Evolutionary conservation across 2,888 invertebrate species (phyloP), one percentile per base, ranked within the genome.

Genomic region (Apotomis turbidana): DNA sequence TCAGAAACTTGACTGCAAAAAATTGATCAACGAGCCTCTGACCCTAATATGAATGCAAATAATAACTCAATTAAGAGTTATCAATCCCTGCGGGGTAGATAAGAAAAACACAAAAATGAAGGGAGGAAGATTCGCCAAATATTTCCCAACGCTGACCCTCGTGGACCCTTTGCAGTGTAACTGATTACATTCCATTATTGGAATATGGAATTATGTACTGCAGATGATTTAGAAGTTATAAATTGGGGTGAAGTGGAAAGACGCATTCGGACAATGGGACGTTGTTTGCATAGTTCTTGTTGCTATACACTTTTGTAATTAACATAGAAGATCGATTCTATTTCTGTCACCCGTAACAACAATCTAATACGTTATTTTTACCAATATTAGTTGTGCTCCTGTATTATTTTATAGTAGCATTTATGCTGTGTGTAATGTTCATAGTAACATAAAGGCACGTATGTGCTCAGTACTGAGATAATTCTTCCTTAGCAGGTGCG

Each of bases 11-110:
- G 2, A 36, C 36, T 57, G 67, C 70, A 73, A 71, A 44, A 71
- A 15, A 55, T 15, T 6, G 27, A 46, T 52, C 1, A 66, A 27
- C 63, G 52, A 64, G 12, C 44, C 64, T 5, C 41, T 5, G 15
- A 68, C 83, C 83, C 74, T 77, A 84, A 82, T 59, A 87, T 87
- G 87, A 89, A 87, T 85, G 88, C 82, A 81, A 83, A 83, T 89
- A 90, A 91, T 91, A 91, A 91, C 90, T 91, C 88, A 90, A 92
- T 92, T 92, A 91, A 84, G 85, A 78, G 84, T 85, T 86, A 88
- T 87, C 85, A 85, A 84, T 84, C 83, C 89, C 88, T 79, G 83
- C 81, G 76, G 78, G 74, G 75, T 71, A 83, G 84, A 88, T 85
- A 88, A 84, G 81, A 83, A 87, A 87, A 90, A 88, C 87, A 84